Evolutionary conservation across 64 coral and sea anemone genomes (phyloP).

Genomic region (Pachyseris speciosa): DNA sequence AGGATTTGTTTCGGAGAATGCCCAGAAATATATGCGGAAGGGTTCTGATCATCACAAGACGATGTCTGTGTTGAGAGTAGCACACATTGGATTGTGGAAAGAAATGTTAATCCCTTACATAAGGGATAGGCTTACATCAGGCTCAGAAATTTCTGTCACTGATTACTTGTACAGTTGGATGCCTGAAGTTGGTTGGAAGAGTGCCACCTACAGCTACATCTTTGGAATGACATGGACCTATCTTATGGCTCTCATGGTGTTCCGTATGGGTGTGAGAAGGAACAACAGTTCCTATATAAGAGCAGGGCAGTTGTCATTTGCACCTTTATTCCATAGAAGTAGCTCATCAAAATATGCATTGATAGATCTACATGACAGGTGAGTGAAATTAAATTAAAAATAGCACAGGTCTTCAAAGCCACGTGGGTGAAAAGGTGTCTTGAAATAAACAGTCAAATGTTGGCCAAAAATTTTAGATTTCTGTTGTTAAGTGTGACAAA

Average conservation of each 20-base stretch:
- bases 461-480: too few relatives aligned
- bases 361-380: too few relatives aligned
- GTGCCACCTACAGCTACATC: constrained; percentile 7
- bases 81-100: constrained; percentile 22
- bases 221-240: background rate
- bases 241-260: too few relatives aligned
- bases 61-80: constrained; percentile 30
- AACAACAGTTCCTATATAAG: too few relatives aligned
- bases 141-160: background rate
- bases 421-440: background rate
- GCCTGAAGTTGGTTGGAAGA: background rate
- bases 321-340: too few relatives aligned
- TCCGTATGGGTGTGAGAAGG: too few relatives aligned
- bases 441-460: background rate
- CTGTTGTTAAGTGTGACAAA: too few relatives aligned
- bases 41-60: too few relatives aligned
- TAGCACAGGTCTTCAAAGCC: background rate
- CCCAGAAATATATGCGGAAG: constrained; percentile 60
- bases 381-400: too few relatives aligned
- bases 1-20: constrained; percentile 36
- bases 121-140: background rate
- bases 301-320: too few relatives aligned
- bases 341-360: too few relatives aligned
- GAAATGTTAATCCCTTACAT: constrained; percentile 67
- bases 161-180: constrained; percentile 25